These are phyloP conservation scores for Galleria mellonella DNA, from an alignment of 1,140 invertebrate genomes.

Conservation along the genomic window DNA sequence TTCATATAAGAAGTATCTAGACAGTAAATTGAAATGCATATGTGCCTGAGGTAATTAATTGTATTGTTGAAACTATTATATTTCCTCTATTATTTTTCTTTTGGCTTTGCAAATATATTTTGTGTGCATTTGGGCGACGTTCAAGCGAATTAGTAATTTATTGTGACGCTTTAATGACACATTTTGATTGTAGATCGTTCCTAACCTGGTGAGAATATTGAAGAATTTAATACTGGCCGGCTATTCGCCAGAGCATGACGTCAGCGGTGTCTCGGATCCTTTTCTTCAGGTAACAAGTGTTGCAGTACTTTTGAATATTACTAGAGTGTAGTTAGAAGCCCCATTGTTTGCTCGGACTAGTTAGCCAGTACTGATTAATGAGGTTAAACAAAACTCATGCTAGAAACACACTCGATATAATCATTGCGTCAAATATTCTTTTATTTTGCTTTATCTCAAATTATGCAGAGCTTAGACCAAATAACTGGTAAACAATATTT, in stretches of 20 bases:
- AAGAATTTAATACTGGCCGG: conserved; percentile 98
- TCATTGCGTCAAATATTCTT: too few relatives aligned
- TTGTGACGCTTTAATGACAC: conserved; percentile 3
- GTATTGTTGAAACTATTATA: conserved; percentile 3
- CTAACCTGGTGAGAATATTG: conserved; percentile 97
- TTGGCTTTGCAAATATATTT: conserved; percentile 23
- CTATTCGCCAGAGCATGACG: conserved; percentile 99
- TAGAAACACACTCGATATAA: too few relatives aligned
- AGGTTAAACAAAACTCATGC: too few relatives aligned
- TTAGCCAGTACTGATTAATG: too few relatives aligned
- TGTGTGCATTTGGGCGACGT: conserved; percentile 27
- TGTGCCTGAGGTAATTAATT: conserved; percentile 23
- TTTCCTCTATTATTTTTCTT: conserved; percentile 12
- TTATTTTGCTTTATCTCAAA: too few relatives aligned
- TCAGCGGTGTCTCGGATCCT: conserved; percentile 99
- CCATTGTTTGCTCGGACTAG: too few relatives aligned
- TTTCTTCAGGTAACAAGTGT: conserved; percentile 90
- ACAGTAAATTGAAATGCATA: conserved; percentile 22
- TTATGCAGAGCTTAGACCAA: too few relatives aligned
- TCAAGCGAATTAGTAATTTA: conserved; percentile 1
- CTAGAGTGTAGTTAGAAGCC: too few relatives aligned
- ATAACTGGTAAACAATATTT: too few relatives aligned
- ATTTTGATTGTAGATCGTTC: conserved; percentile 89
- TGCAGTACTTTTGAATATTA: too few relatives aligned
- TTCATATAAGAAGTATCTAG: conserved; percentile 15